A percentile compares a stretch with the other conserved stretches of the same genome.
These are phyloP conservation scores for Iguana delicatissima DNA, from an alignment of 2,797 vertebrate genomes.

Conservation along the genomic window DNA sequence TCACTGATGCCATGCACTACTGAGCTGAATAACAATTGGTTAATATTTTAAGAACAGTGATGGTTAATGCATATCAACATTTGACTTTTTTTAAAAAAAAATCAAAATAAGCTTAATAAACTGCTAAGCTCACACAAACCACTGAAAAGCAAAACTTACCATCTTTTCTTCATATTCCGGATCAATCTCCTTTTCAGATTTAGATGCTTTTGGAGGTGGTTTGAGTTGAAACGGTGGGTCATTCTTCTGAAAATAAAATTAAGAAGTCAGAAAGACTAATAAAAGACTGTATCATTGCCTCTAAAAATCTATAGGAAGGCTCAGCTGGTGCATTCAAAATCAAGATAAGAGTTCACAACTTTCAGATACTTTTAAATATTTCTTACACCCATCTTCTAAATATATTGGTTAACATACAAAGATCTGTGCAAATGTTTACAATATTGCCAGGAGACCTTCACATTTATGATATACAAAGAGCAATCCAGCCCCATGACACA, in stretches of 20 bases:
- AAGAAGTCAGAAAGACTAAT: conserved; percentile 34
- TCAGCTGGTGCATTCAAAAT: neutral
- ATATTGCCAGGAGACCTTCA: neutral
- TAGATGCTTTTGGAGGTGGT: conserved; percentile 81
- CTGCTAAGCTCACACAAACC: neutral
- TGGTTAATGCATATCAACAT: neutral
- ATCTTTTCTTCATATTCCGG: conserved; percentile 90
- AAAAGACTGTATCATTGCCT: neutral
- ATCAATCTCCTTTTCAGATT: conserved; percentile 84
- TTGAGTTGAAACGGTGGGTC: conserved; percentile 83
- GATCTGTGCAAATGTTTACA: neutral
- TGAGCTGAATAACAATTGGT: neutral
- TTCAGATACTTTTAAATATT: conserved; percentile 3
- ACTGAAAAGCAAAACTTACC: conserved; percentile 76
- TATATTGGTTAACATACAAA: neutral
- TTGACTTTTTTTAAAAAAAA: neutral
- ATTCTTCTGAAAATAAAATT: conserved; percentile 80
- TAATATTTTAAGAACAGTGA: neutral
- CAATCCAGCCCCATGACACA: neutral
- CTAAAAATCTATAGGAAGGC: conserved; percentile 10
- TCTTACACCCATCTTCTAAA: neutral
- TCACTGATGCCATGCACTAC: neutral
- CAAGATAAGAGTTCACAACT: neutral
- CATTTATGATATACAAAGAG: neutral
- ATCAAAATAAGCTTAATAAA: neutral